Evolutionary conservation across 2,797 vertebrate genomes (phyloP).

Genomic region (Trachops cirrhosus): DNA sequence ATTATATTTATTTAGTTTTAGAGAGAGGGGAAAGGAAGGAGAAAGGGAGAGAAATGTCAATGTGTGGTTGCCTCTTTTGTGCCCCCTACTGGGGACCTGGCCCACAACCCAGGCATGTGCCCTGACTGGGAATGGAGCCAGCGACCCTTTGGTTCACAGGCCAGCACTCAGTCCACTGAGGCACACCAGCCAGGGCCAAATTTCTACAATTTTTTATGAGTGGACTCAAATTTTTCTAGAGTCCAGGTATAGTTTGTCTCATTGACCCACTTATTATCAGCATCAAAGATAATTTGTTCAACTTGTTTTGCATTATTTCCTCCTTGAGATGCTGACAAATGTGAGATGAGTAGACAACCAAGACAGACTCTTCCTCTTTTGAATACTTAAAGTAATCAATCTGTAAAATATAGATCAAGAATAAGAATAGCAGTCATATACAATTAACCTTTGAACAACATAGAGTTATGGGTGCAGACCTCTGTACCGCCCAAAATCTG

Average conservation of each 20-base stretch:
- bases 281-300: not conserved
- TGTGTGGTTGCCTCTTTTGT: too few relatives aligned
- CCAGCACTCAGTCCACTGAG: too few relatives aligned
- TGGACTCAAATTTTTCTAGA: not conserved
- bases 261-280: not conserved
- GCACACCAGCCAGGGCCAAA: not conserved
- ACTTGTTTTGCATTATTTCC: not conserved
- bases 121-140: too few relatives aligned
- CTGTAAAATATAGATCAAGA: not conserved
- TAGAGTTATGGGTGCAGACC: not conserved
- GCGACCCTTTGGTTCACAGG: too few relatives aligned
- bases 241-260: not conserved
- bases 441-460: not conserved
- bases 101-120: too few relatives aligned
- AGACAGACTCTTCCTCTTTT: not conserved
- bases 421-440: not conserved
- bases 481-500: not conserved
- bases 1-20: too few relatives aligned
- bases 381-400: not conserved
- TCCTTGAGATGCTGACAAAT: not conserved
- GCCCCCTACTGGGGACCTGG: too few relatives aligned
- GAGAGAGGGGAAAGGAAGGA: too few relatives aligned
- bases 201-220: not conserved
- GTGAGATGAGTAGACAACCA: not conserved
- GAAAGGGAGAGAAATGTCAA: too few relatives aligned